Conservation (phyloP, 2,888 invertebrate species). For the Napeogenes sylphis region DNA sequence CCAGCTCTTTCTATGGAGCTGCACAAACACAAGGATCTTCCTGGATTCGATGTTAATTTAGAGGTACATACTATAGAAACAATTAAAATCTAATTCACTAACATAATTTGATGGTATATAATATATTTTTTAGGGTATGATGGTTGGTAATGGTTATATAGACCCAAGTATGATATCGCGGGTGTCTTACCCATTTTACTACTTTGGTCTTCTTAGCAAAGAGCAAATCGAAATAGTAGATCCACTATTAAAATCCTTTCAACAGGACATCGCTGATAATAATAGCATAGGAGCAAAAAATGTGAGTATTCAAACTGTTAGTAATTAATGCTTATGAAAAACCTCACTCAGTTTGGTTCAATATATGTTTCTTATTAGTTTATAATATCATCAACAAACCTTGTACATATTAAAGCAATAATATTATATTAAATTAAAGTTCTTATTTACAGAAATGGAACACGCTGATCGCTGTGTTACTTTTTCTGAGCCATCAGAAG, state of each 20-base stretch:
- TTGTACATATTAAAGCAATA: too few relatives aligned
- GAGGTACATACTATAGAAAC: constrained; percentile 49
- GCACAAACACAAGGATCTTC: constrained; percentile 53
- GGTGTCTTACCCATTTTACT: constrained; percentile 50
- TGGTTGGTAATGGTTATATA: constrained; percentile 63
- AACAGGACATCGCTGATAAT: constrained; percentile 49
- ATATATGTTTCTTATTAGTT: too few relatives aligned
- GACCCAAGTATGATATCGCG: constrained; percentile 60
- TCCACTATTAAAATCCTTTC: constrained; percentile 53
- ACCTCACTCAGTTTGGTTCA: too few relatives aligned
- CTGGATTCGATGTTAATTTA: constrained; percentile 55
- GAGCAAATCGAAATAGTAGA: constrained; percentile 51
- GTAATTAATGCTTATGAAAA: not conserved
- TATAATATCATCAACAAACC: too few relatives aligned
- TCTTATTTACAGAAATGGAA: constrained; percentile 56
- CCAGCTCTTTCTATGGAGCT: constrained; percentile 78
- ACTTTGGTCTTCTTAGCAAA: constrained; percentile 58
- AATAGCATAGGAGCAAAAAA: constrained; percentile 55
- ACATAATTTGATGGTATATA: not conserved
- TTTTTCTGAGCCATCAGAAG: constrained; percentile 50
- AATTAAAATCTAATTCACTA: not conserved
- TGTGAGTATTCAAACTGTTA: constrained; percentile 37
- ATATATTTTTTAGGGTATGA: constrained; percentile 50
- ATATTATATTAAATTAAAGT: constrained; percentile 3
- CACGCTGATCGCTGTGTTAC: constrained; percentile 43